Conservation (phyloP, 2,888 invertebrate genomes). For the Leptinotarsa juncta region DNA sequence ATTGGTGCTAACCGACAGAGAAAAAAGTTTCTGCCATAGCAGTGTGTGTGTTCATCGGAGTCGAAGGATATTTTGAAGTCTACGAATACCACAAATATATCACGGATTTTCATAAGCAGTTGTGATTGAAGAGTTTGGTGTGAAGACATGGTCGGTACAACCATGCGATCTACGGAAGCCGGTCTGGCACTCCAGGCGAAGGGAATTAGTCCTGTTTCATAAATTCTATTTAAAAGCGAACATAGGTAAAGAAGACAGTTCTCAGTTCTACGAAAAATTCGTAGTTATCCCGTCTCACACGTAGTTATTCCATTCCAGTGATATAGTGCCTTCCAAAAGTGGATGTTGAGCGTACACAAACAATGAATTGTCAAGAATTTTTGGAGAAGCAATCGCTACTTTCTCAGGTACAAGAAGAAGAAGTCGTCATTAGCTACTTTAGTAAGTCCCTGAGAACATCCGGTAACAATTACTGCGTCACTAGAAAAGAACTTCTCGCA, state of each 20-base stretch:
- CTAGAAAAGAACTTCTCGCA: too few species aligned
- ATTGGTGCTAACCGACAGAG: too few species aligned
- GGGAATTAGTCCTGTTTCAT: background rate
- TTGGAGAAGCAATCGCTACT: background rate
- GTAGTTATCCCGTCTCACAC: background rate
- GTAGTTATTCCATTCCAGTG: background rate
- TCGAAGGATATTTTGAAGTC: background rate
- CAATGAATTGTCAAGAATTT: background rate
- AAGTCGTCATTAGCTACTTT: too few species aligned
- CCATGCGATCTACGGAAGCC: background rate
- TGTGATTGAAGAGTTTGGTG: background rate
- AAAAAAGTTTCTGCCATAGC: background rate
- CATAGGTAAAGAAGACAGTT: too few species aligned
- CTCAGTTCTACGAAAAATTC: constrained; percentile 3
- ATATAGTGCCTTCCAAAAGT: background rate
- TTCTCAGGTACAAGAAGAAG: too few species aligned
- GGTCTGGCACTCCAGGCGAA: background rate
- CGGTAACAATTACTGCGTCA: too few species aligned
- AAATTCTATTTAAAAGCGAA: too few species aligned
- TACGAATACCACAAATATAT: background rate
- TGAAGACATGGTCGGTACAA: background rate
- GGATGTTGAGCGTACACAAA: background rate
- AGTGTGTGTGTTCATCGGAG: background rate
- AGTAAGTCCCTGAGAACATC: too few species aligned
- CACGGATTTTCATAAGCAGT: background rate